A percentile compares a stretch with the other conserved stretches of the same genome.
These are phyloP conservation scores for Probaryconus sp. DNA, from an alignment of 1,140 invertebrate species.

Conservation along the genomic window DNA sequence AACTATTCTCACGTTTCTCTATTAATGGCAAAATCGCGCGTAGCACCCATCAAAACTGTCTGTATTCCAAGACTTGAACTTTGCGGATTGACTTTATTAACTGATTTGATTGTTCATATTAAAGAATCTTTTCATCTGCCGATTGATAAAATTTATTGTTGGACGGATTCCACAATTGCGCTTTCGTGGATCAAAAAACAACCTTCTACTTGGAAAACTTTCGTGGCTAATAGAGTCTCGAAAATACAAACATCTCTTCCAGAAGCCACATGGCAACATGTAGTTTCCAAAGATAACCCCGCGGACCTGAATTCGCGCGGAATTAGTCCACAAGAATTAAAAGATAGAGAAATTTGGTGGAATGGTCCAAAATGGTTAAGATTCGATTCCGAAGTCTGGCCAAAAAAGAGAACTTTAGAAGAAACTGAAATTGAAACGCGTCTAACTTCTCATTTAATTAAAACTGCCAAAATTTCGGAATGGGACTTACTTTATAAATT, in stretches of 20 bases:
- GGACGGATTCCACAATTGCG: not conserved
- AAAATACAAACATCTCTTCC: not conserved
- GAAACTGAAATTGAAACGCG: not conserved
- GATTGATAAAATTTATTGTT: not conserved
- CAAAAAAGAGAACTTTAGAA: too few species aligned
- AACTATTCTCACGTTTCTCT: not conserved
- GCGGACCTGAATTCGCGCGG: not conserved
- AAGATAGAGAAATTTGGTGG: not conserved
- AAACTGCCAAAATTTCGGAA: not conserved
- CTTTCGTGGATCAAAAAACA: not conserved
- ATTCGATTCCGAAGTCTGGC: not conserved
- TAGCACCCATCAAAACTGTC: not conserved
- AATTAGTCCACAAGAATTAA: not conserved
- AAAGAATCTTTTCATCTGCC: not conserved
- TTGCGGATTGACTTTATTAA: not conserved
- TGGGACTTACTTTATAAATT: not conserved
- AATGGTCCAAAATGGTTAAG: not conserved
- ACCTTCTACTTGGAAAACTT: not conserved
- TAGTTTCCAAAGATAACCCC: slow-evolving; percentile 1
- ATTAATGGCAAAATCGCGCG: not conserved
- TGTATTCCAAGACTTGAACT: not conserved
- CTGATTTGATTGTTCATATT: not conserved
- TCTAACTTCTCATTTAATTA: not conserved
- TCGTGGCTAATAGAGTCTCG: not conserved
- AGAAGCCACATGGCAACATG: not conserved